Evolutionary conservation across 2,888 invertebrate genomes (phyloP).

Genomic region (Panopea generosa): DNA sequence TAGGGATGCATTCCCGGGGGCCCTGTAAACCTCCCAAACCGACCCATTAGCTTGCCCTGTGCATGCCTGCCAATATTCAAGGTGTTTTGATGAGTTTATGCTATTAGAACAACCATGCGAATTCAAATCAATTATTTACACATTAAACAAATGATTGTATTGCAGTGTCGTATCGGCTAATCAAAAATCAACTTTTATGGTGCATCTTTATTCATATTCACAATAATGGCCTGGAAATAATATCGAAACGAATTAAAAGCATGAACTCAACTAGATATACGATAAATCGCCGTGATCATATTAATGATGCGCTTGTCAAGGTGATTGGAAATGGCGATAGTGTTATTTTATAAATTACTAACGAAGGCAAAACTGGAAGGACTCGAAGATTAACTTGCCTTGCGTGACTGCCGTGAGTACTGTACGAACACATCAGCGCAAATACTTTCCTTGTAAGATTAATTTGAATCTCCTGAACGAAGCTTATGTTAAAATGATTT

Average conservation of each 20-base stretch:
- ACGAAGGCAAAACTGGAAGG: background rate
- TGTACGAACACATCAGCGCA: background rate
- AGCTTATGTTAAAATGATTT: constrained; percentile 22
- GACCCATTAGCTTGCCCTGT: constrained; percentile 2
- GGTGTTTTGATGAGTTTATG: no score
- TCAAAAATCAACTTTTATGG: constrained; percentile 39
- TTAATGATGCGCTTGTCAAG: constrained; percentile 7
- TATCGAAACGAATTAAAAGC: constrained; percentile 23
- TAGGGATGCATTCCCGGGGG: constrained; percentile 2
- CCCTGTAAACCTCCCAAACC: constrained; percentile 5
- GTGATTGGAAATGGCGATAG: constrained; percentile 6
- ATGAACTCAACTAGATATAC: constrained; percentile 11
- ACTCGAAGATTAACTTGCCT: background rate
- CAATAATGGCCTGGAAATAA: constrained; percentile 18
- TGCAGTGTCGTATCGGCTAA: constrained; percentile 25
- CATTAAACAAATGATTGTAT: constrained; percentile 36
- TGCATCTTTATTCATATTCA: constrained; percentile 42
- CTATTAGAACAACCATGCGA: constrained; percentile 21
- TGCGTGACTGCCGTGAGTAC: constrained; percentile 2
- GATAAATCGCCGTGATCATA: constrained; percentile 18
- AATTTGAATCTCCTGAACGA: constrained; percentile 13
- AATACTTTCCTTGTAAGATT: constrained; percentile 23
- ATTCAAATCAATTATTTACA: constrained; percentile 62
- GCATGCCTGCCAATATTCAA: constrained; percentile 53
- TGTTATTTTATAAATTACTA: constrained; percentile 19